phyloP scores from a whole-genome alignment of 2,797 vertebrate genomes.

The Staurois parvus region DNA sequence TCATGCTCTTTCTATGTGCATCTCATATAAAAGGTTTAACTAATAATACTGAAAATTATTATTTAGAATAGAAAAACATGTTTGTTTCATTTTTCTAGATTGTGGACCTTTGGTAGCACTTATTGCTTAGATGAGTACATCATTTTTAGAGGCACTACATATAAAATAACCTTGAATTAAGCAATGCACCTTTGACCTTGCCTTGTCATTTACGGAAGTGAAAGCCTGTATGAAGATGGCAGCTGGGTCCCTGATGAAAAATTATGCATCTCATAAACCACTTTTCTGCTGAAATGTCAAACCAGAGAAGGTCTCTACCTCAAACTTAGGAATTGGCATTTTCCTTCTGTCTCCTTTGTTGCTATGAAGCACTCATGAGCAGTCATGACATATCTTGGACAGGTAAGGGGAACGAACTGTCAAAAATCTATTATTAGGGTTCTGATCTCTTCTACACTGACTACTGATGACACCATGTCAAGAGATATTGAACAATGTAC shows the following conservation, averaged over 20 bases:
- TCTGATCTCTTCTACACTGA: slow-evolving; percentile 79
- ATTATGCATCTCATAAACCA: slow-evolving; percentile 84
- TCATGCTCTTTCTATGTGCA: neutral
- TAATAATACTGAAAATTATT: neutral
- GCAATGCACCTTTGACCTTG: slow-evolving; percentile 76
- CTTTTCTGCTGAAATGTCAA: slow-evolving; percentile 83
- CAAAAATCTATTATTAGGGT: slow-evolving; percentile 84
- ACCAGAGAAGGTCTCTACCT: slow-evolving; percentile 78
- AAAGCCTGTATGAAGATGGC: slow-evolving; percentile 76
- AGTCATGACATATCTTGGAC: slow-evolving; percentile 81
- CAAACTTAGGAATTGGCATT: slow-evolving; percentile 82
- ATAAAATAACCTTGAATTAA: slow-evolving; percentile 71
- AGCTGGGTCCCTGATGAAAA: slow-evolving; percentile 81
- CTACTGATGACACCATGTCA: slow-evolving; percentile 70
- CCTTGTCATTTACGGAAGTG: slow-evolving; percentile 73
- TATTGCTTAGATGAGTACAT: slow-evolving; percentile 62
- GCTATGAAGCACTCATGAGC: slow-evolving; percentile 82
- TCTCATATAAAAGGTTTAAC: neutral
- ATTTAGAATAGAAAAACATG: slow-evolving; percentile 12
- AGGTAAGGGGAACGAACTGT: slow-evolving; percentile 80
- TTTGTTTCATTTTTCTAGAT: slow-evolving; percentile 7
- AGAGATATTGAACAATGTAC: slow-evolving; percentile 67
- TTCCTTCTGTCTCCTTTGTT: slow-evolving; percentile 83
- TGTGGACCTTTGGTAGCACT: neutral
- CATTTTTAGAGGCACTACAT: slow-evolving; percentile 69